Evolutionary conservation across 2,113 vertebrate species (phyloP).

Genomic region (Glaucomys volans): DNA sequence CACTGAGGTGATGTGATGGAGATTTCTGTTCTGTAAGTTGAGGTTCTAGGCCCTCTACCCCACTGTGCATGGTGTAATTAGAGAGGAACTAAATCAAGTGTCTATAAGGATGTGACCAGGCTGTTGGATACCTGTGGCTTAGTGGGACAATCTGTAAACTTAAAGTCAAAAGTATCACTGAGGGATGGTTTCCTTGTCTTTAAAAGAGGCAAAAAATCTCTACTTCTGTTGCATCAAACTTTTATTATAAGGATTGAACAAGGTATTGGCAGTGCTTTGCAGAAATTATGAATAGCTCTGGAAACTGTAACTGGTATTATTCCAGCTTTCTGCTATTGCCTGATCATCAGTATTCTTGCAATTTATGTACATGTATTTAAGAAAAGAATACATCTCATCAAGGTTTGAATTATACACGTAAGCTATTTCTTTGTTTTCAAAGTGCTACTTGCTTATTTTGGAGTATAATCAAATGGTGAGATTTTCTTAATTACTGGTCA

Average conservation of each 20-base stretch:
- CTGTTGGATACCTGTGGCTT: background rate
- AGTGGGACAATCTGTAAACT: background rate
- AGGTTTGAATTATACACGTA: background rate
- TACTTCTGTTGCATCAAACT: background rate
- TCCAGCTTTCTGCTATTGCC: background rate
- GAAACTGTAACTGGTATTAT: background rate
- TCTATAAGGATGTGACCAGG: background rate
- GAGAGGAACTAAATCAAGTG: background rate
- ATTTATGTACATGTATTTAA: background rate
- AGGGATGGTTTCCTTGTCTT: background rate
- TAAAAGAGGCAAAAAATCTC: conserved; percentile 5
- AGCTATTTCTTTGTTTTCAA: background rate
- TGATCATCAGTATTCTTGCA: background rate
- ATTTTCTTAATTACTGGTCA: conserved; percentile 45
- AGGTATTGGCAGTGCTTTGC: background rate
- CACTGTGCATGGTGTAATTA: background rate
- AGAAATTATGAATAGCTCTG: background rate
- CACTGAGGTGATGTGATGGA: background rate
- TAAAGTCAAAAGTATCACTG: background rate
- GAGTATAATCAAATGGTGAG: background rate
- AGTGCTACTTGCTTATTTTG: background rate
- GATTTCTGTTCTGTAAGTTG: background rate
- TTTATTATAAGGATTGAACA: background rate
- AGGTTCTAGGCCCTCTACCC: background rate
- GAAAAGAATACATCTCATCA: background rate